phyloP scores from a whole-genome alignment of 2,797 vertebrate genomes.

The Sciaenops ocellatus region DNA sequence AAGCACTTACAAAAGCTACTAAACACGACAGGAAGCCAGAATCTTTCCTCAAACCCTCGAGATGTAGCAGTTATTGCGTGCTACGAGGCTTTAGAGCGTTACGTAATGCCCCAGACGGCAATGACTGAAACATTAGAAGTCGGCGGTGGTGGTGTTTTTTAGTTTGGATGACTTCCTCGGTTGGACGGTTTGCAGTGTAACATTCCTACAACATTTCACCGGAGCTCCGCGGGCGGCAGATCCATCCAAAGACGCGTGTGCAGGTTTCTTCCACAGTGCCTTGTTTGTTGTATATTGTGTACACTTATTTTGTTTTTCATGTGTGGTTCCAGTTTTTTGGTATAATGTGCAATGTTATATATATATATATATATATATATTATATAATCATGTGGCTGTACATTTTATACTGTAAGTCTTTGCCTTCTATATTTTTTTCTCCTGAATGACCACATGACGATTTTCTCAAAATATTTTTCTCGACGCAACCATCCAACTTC shows the following conservation, averaged over 20 bases:
- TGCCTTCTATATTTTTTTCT: conserved; percentile 55
- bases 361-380: conserved; percentile 84
- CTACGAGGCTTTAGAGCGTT: no score
- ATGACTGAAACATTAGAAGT: rapidly evolving
- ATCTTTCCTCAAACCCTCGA: no score
- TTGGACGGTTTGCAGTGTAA: conserved; percentile 15
- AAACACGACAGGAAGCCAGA: background rate
- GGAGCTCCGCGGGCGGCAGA: conserved; percentile 94
- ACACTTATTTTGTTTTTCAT: conserved; percentile 73
- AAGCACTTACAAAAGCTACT: background rate
- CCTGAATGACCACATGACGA: conserved; percentile 68
- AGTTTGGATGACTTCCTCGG: conserved; percentile 19
- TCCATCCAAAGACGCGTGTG: conserved; percentile 80
- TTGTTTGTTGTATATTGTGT: conserved; percentile 79
- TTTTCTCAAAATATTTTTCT: conserved; percentile 59
- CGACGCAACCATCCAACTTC: conserved; percentile 21
- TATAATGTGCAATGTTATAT: conserved; percentile 92
- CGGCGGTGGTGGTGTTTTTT: background rate
- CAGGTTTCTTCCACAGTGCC: conserved; percentile 75
- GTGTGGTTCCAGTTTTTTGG: conserved; percentile 73
- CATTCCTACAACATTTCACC: conserved; percentile 74
- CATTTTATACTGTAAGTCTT: conserved; percentile 86
- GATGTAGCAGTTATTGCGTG: background rate
- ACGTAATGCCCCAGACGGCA: background rate
- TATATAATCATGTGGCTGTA: conserved; percentile 88